phyloP scores from a whole-genome alignment of 2,888 invertebrate genomes.

The Hypolimnas misippus region DNA sequence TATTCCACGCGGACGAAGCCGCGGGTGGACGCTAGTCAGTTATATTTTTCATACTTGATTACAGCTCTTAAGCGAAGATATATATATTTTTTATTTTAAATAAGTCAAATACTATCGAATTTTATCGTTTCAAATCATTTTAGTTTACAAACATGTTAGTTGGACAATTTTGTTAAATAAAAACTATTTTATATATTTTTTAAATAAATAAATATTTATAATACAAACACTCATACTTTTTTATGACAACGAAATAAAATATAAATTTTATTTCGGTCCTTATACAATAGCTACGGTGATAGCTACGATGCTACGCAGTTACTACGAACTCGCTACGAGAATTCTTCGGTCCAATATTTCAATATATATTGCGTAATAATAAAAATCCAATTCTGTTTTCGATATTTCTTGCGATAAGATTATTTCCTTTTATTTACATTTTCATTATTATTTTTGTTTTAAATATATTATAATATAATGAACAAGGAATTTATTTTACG shows the following conservation, averaged over 20 bases:
- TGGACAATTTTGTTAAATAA: too few relatives aligned
- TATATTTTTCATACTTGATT: too few relatives aligned
- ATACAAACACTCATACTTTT: background rate
- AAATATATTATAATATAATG: too few relatives aligned
- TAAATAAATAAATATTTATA: background rate
- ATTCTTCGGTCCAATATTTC: background rate
- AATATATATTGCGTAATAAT: background rate
- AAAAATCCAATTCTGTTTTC: background rate
- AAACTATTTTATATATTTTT: too few relatives aligned
- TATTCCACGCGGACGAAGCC: too few relatives aligned
- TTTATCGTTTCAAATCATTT: too few relatives aligned
- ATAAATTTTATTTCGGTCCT: background rate
- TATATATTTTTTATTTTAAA: too few relatives aligned
- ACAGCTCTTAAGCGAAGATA: too few relatives aligned
- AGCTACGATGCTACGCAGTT: background rate
- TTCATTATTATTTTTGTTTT: background rate
- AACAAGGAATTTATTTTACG: background rate
- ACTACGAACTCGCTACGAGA: background rate
- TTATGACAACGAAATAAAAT: background rate
- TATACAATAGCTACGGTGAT: background rate
- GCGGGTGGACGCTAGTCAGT: too few relatives aligned
- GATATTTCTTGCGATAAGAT: background rate
- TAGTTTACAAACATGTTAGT: too few relatives aligned
- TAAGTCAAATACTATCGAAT: too few relatives aligned
- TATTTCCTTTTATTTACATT: too few relatives aligned